A percentile compares a stretch with the other conserved stretches of the same genome.
Evolutionary conservation across 2,888 invertebrate genomes (phyloP).

Genomic region (Leptinotarsa rubiginosa): DNA sequence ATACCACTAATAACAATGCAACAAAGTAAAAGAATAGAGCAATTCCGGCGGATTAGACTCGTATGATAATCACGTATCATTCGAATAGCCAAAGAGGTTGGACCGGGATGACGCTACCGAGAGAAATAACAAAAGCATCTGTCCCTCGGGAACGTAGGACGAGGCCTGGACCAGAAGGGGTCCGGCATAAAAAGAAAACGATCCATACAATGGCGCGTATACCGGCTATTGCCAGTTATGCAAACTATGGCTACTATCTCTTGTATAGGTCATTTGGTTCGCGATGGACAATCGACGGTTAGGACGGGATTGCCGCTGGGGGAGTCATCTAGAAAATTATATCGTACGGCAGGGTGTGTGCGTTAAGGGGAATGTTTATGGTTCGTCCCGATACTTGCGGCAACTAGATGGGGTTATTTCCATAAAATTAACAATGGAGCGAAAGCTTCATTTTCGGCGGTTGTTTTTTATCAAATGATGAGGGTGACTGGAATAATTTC

Average conservation of each 20-base stretch:
- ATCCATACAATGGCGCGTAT: conserved; percentile 58
- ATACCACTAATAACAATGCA: conserved; percentile 36
- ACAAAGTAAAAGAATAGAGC: conserved; percentile 50
- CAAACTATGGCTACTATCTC: conserved; percentile 64
- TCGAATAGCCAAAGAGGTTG: conserved; percentile 57
- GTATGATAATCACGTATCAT: conserved; percentile 65
- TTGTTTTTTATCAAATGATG: conserved; percentile 27
- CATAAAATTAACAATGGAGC: conserved; percentile 64
- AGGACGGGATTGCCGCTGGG: conserved; percentile 60
- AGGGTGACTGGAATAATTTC: conserved; percentile 52
- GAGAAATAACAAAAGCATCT: conserved; percentile 35
- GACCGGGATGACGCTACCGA: conserved; percentile 29
- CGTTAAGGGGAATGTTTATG: conserved; percentile 62
- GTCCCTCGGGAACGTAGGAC: conserved; percentile 40
- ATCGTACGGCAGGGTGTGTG: conserved; percentile 58
- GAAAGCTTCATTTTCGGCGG: conserved; percentile 54
- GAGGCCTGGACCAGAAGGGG: conserved; percentile 56
- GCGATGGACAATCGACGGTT: conserved; percentile 65
- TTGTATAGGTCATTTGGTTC: conserved; percentile 61
- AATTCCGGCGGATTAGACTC: conserved; percentile 45
- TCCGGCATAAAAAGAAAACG: conserved; percentile 62
- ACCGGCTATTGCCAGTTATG: conserved; percentile 63
- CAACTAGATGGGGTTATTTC: conserved; percentile 62
- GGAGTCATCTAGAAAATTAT: conserved; percentile 63
- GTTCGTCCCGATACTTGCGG: conserved; percentile 62